These are phyloP conservation scores for Drosophila meridionalis DNA, from an alignment of 2,888 invertebrate species.

Conservation along the genomic window DNA sequence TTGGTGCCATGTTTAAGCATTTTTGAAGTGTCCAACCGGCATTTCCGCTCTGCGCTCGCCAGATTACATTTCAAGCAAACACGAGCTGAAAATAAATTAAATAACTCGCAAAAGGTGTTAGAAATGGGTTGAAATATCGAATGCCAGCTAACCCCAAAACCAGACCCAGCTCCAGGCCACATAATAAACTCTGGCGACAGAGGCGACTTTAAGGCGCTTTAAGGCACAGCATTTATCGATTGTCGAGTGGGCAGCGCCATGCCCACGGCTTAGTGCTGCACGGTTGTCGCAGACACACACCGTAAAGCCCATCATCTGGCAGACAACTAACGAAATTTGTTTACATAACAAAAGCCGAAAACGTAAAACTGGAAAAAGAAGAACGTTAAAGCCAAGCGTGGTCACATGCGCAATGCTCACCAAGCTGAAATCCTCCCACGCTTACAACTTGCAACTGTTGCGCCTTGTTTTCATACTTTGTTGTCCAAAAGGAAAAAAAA, in stretches of 20 bases:
- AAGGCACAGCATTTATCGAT: slow-evolving; percentile 40
- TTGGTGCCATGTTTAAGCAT: slow-evolving; percentile 21
- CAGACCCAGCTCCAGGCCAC: neutral
- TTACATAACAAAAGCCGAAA: slow-evolving; percentile 67
- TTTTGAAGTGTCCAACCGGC: slow-evolving; percentile 39
- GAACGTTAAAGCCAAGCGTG: slow-evolving; percentile 37
- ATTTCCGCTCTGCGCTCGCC: slow-evolving; percentile 17
- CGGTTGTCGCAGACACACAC: slow-evolving; percentile 44
- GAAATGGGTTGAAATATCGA: slow-evolving; percentile 25
- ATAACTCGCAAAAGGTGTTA: slow-evolving; percentile 47
- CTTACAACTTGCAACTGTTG: slow-evolving; percentile 67
- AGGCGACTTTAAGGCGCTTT: slow-evolving; percentile 22
- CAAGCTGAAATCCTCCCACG: neutral
- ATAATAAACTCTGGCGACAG: slow-evolving; percentile 2
- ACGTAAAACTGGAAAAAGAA: slow-evolving; percentile 11
- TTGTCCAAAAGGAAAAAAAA: too few species aligned
- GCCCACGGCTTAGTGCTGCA: slow-evolving; percentile 14
- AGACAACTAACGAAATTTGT: slow-evolving; percentile 59
- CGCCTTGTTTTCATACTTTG: slow-evolving; percentile 31
- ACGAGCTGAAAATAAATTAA: slow-evolving; percentile 50
- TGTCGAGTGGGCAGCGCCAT: neutral
- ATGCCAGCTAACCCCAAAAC: neutral
- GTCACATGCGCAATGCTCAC: slow-evolving; percentile 70
- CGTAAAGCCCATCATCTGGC: slow-evolving; percentile 38
- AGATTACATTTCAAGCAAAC: slow-evolving; percentile 41